A percentile compares a stretch with the other conserved stretches of the same genome.
These are phyloP conservation scores for Leptinotarsa lineolata DNA, from an alignment of 1,140 invertebrate species.

Conservation along the genomic window DNA sequence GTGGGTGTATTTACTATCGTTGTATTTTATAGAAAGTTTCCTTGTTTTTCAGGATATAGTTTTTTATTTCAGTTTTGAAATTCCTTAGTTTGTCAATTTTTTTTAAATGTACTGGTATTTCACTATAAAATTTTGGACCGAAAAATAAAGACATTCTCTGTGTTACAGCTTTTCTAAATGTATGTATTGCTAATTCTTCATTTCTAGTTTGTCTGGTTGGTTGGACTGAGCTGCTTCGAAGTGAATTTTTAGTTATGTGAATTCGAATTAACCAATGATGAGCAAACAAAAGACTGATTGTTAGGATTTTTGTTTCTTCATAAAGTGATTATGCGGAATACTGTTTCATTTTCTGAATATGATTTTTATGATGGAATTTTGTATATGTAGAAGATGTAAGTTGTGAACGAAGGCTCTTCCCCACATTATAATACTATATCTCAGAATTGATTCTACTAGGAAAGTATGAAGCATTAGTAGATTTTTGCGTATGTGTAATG, in stretches of 20 bases:
- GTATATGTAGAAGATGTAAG: conserved; percentile 12
- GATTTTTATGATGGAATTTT: conserved; percentile 12
- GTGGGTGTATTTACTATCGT: too few relatives aligned
- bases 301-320: conserved; percentile 11
- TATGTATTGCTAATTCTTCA: too few relatives aligned
- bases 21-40: too few relatives aligned
- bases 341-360: conserved; percentile 8
- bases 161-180: conserved; percentile 6
- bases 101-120: too few relatives aligned
- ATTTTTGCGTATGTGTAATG: conserved; percentile 12
- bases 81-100: too few relatives aligned
- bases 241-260: conserved; percentile 10
- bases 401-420: neutral
- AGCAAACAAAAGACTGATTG: conserved; percentile 13
- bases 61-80: too few relatives aligned
- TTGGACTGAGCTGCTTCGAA: conserved; percentile 9
- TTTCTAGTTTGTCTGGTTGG: too few relatives aligned
- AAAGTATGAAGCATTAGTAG: conserved; percentile 14
- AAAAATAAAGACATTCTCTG: conserved; percentile 1
- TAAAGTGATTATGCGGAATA: conserved; percentile 1
- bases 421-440: conserved; percentile 11
- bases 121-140: too few relatives aligned
- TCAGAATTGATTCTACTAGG: conserved; percentile 13
- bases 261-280: conserved; percentile 6
- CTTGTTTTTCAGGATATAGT: too few relatives aligned